phyloP scores from a whole-genome alignment of 2,888 invertebrate species.

The Palloptera scutellata region DNA sequence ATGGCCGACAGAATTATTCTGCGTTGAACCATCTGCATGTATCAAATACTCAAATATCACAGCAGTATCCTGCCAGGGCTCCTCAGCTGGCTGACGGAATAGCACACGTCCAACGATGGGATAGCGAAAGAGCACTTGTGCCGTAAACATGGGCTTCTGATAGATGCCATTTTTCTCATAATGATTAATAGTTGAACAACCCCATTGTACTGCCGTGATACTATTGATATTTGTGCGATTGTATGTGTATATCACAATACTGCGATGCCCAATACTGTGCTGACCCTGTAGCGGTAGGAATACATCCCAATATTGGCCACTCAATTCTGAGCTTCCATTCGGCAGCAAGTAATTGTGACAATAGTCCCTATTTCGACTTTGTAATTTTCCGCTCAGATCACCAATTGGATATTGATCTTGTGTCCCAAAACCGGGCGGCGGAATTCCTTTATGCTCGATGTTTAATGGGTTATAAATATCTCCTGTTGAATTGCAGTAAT shows the following conservation, averaged over 20 bases:
- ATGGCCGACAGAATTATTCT: slow-evolving; percentile 78
- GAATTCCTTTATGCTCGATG: slow-evolving; percentile 67
- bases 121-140: slow-evolving; percentile 83
- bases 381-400: slow-evolving; percentile 86
- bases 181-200: slow-evolving; percentile 72
- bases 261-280: slow-evolving; percentile 81
- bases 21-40: slow-evolving; percentile 83
- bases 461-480: slow-evolving; percentile 79
- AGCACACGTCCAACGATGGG: slow-evolving; percentile 87
- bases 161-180: slow-evolving; percentile 73
- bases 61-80: slow-evolving; percentile 85
- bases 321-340: slow-evolving; percentile 76
- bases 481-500: slow-evolving; percentile 76
- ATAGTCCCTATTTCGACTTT: slow-evolving; percentile 74
- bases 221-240: slow-evolving; percentile 54
- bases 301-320: slow-evolving; percentile 81
- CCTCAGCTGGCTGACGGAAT: slow-evolving; percentile 80
- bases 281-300: slow-evolving; percentile 84
- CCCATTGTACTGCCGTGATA: slow-evolving; percentile 56
- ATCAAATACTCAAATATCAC: slow-evolving; percentile 84
- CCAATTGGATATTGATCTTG: slow-evolving; percentile 92
- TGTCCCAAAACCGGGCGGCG: slow-evolving; percentile 75
- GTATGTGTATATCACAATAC: slow-evolving; percentile 66
- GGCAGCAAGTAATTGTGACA: slow-evolving; percentile 74
- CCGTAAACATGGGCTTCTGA: slow-evolving; percentile 78